Percentiles rank a stretch among this genome's conserved stretches.
phyloP scores from a whole-genome alignment of 2,113 vertebrate species.

The Aspidoscelis tigris region DNA sequence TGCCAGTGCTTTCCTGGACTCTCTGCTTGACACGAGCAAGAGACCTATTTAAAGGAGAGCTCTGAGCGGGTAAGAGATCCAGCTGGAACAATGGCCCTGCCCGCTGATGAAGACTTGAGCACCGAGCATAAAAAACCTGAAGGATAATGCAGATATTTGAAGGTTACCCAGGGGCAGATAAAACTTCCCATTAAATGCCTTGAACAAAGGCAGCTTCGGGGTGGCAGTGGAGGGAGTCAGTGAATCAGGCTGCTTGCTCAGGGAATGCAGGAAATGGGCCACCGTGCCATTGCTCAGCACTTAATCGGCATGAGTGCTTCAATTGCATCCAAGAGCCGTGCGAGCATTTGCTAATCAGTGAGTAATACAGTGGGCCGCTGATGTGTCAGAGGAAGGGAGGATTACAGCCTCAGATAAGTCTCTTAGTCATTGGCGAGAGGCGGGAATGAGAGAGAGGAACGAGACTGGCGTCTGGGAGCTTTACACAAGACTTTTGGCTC shows the following conservation, averaged over 20 bases:
- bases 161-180: slow-evolving; percentile 3
- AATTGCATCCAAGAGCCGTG: background rate
- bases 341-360: slow-evolving; percentile 11
- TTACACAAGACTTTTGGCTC: background rate
- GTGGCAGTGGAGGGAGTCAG: background rate
- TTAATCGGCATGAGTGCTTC: slow-evolving; percentile 3
- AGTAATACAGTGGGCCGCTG: background rate
- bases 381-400: background rate
- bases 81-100: background rate
- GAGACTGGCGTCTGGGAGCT: background rate
- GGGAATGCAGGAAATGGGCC: slow-evolving; percentile 8
- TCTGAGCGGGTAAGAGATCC: background rate
- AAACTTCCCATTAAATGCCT: slow-evolving; percentile 6
- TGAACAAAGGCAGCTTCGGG: slow-evolving; percentile 4
- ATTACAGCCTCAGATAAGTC: too few relatives aligned
- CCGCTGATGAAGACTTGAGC: background rate
- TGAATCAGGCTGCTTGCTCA: slow-evolving; percentile 16
- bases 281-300: background rate
- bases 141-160: slow-evolving; percentile 12
- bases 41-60: background rate
- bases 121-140: background rate
- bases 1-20: background rate
- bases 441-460: background rate
- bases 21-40: background rate
- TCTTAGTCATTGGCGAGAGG: background rate